Conservation (phyloP, 2,113 vertebrate genomes). For the Pantherophis guttatus region DNA sequence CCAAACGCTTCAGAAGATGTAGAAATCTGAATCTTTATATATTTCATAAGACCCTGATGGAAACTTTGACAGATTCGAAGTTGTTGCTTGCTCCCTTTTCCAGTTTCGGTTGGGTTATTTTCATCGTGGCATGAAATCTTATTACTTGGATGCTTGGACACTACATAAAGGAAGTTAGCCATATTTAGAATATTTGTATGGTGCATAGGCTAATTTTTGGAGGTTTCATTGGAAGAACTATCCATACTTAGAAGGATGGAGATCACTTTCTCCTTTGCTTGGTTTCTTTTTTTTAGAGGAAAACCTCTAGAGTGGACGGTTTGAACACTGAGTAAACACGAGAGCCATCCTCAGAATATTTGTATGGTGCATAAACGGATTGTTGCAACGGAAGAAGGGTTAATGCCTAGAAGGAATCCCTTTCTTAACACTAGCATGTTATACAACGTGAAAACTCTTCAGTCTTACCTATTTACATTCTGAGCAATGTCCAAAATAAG, state of each 20-base stretch:
- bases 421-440: constrained; percentile 21
- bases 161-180: constrained; percentile 20
- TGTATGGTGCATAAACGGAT: neutral
- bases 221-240: constrained; percentile 32
- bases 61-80: constrained; percentile 30
- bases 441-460: constrained; percentile 41
- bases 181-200: neutral
- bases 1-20: constrained; percentile 22
- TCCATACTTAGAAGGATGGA: neutral
- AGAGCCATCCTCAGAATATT: neutral
- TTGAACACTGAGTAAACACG: constrained; percentile 17
- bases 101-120: neutral
- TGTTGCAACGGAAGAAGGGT: constrained; percentile 27
- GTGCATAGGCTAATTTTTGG: neutral
- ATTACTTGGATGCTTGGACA: constrained; percentile 2
- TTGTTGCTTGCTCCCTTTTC: constrained; percentile 29
- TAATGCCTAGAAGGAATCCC: neutral
- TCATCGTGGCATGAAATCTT: constrained; percentile 17
- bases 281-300: neutral
- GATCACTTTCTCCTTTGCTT: neutral
- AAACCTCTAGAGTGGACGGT: neutral
- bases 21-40: neutral
- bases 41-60: constrained; percentile 32
- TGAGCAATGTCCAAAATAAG: constrained; percentile 40
- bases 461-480: constrained; percentile 24